Base-by-base conservation (phyloP, 2,113 vertebrate genomes). In the Cercopithecus mona region DNA sequence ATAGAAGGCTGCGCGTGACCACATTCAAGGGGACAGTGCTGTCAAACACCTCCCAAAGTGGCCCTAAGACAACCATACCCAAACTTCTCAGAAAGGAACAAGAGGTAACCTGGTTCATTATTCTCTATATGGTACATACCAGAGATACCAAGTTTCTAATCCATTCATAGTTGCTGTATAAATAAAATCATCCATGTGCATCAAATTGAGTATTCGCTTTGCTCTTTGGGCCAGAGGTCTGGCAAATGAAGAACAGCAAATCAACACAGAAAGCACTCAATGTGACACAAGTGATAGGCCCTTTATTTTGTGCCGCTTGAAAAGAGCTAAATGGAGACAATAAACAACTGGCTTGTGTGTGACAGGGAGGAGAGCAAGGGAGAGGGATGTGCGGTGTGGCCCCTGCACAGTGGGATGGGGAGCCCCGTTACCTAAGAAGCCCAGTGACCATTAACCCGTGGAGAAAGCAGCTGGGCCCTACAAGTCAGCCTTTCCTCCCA, bases 181-280 rank as follows among this genome's bases (percentile, higher is more conserved):
- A 85, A 75, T 52, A 64, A 68, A 97, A 82, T 57, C 94, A 93
- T 57, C 72, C 92, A 90, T 20, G 85, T 90, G 95, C 72, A 88
- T 78, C 73, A 80, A 59, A 78, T 18, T 80, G 86, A 94, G 73
- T 76, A 55, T 95, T 94, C 78, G 52, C 73, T 91, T 55, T 38
- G 87, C 17, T 90, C 38, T 94, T 43, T 61, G 66, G 50, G 55
- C 50, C 45, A 35, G 38, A 64, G 57, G 78, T 45, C 35, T 35
- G 17, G 45, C 80, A 88, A 84, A 55, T 6, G 43, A 89, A 90
- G 91, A 90, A 72, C 66, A 86, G 52, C 90, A 88, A 88, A 88
- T 82, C 45, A 85, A 68, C 70, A 78, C 68, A 88, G 94, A 93
- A 90, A 93, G 87, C 70, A 83, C 76, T 96, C 89, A 16, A 0